These are phyloP conservation scores for Aphelinus certus DNA, from an alignment of 1,140 invertebrate species.

Conservation along the genomic window DNA sequence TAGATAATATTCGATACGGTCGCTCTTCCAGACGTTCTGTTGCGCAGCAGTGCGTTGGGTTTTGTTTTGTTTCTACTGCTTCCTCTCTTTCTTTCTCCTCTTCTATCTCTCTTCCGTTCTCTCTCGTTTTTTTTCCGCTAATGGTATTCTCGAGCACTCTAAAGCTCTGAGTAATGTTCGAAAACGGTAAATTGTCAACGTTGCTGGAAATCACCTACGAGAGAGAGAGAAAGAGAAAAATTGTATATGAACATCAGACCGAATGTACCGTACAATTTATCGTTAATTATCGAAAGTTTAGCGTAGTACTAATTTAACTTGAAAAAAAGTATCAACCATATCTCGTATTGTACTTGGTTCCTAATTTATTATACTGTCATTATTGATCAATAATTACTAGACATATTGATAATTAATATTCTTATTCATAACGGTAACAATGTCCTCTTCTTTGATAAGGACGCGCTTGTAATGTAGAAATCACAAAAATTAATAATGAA, in stretches of 20 bases:
- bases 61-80: slow-evolving; percentile 19
- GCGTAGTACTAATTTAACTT: slow-evolving; percentile 61
- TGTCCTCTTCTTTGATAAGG: slow-evolving; percentile 43
- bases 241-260: slow-evolving; percentile 32
- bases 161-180: neutral
- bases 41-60: slow-evolving; percentile 34
- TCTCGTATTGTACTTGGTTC: slow-evolving; percentile 63
- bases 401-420: slow-evolving; percentile 43
- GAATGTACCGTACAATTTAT: slow-evolving; percentile 56
- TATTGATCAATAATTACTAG: slow-evolving; percentile 40
- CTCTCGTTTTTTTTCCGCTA: slow-evolving; percentile 4
- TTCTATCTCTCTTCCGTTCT: slow-evolving; percentile 1
- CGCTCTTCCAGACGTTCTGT: slow-evolving; percentile 45
- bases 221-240: slow-evolving; percentile 32
- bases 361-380: slow-evolving; percentile 60
- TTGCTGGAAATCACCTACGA: neutral
- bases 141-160: neutral
- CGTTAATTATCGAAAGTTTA: slow-evolving; percentile 53
- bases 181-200: neutral
- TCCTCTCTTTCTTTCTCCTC: slow-evolving; percentile 7
- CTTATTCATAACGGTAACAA: slow-evolving; percentile 45
- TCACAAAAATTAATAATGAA: slow-evolving; percentile 32
- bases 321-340: slow-evolving; percentile 47
- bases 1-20: slow-evolving; percentile 53
- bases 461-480: slow-evolving; percentile 39